phyloP scores from a whole-genome alignment of 1,140 invertebrate species.

The Penaeus indicus region DNA sequence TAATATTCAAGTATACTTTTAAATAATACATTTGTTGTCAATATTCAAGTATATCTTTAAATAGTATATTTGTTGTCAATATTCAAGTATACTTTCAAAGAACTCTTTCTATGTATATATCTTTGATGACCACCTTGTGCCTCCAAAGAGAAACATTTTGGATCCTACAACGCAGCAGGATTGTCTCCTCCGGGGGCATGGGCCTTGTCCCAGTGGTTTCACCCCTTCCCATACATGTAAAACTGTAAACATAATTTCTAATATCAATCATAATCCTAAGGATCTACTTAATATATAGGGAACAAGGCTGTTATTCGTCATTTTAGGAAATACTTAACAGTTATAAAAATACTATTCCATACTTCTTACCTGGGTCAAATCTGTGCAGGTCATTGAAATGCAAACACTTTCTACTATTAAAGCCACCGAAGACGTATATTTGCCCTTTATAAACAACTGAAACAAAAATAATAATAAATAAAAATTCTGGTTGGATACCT shows the following conservation, averaged over 20 bases:
- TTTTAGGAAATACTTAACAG: too few species aligned
- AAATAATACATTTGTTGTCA: too few species aligned
- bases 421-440: slow-evolving; percentile 91
- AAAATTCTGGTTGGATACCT: too few species aligned
- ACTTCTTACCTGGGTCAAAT: slow-evolving; percentile 75
- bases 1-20: background rate
- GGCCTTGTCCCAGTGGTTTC: slow-evolving; percentile 46
- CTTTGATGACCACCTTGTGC: slow-evolving; percentile 18
- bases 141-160: slow-evolving; percentile 58
- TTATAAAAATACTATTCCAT: background rate
- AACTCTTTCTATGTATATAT: too few species aligned
- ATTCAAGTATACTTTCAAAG: too few species aligned
- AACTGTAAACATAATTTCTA: background rate
- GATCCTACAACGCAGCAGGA: slow-evolving; percentile 52
- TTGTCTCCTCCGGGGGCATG: slow-evolving; percentile 52
- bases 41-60: too few species aligned
- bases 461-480: slow-evolving; percentile 68
- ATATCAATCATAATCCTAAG: background rate
- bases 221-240: slow-evolving; percentile 37
- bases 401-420: slow-evolving; percentile 79
- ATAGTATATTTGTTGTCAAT: too few species aligned
- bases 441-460: slow-evolving; percentile 81
- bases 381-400: slow-evolving; percentile 88
- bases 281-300: background rate
- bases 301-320: background rate